Percentiles rank a stretch among this genome's conserved stretches.
Evolutionary conservation across 2,797 vertebrate species (phyloP).

Genomic region (Muscicapa comitata): DNA sequence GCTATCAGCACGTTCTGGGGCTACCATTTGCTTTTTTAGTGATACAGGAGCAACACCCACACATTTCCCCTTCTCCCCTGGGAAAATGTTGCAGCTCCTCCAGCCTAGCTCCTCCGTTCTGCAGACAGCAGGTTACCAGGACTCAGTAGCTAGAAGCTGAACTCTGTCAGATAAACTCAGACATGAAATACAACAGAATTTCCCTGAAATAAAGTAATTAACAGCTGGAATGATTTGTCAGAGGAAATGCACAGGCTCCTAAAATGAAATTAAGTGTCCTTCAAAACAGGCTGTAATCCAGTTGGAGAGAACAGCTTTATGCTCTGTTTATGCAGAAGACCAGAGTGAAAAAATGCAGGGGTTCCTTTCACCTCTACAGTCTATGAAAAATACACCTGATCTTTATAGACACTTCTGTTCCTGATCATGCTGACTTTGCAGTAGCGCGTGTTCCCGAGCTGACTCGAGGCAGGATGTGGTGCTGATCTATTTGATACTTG

Average conservation of each 20-base stretch:
- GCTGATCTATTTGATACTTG: background rate
- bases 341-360: background rate
- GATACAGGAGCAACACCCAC: background rate
- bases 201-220: slow-evolving; percentile 37
- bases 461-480: background rate
- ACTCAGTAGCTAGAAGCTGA: background rate
- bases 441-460: background rate
- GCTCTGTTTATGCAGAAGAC: background rate
- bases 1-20: background rate
- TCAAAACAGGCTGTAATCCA: background rate
- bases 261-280: slow-evolving; percentile 35
- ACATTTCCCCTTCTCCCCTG: background rate
- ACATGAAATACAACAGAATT: background rate
- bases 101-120: background rate
- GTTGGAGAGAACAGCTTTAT: background rate
- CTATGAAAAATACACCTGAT: background rate
- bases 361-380: background rate
- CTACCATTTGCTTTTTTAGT: background rate
- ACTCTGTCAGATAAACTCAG: background rate
- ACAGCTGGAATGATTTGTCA: slow-evolving; percentile 8
- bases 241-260: background rate
- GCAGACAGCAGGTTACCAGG: background rate
- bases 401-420: background rate
- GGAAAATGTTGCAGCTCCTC: background rate
- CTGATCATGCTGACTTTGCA: background rate